Conservation (phyloP, 2,888 invertebrate genomes). For the Proisotoma minuta region DNA sequence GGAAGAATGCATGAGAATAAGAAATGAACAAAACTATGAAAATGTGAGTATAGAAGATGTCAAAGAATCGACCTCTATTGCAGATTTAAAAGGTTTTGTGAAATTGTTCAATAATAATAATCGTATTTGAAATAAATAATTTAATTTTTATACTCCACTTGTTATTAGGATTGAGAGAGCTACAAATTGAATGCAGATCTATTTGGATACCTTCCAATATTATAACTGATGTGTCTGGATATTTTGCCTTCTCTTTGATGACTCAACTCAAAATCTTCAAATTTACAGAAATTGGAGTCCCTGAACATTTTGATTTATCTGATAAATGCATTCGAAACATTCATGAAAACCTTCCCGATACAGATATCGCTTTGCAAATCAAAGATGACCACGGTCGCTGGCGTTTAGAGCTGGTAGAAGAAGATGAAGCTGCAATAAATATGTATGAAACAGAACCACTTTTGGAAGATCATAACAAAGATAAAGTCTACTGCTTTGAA, state of each 20-base stretch:
- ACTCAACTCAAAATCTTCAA: constrained; percentile 24
- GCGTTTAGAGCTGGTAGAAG: constrained; percentile 31
- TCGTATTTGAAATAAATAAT: background rate
- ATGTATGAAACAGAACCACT: constrained; percentile 35
- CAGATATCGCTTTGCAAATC: constrained; percentile 28
- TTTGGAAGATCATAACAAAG: constrained; percentile 32
- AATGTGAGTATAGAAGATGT: constrained; percentile 16
- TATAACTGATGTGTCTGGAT: constrained; percentile 42
- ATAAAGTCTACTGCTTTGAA: constrained; percentile 16
- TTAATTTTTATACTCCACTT: constrained; percentile 1
- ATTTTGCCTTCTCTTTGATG: constrained; percentile 34
- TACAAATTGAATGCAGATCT: constrained; percentile 32
- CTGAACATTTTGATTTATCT: constrained; percentile 33
- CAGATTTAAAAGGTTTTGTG: constrained; percentile 24
- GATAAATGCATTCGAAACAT: constrained; percentile 27
- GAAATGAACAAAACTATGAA: constrained; percentile 4
- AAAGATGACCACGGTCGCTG: constrained; percentile 38
- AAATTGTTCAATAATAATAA: background rate
- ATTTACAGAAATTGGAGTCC: constrained; percentile 37
- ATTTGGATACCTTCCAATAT: constrained; percentile 32
- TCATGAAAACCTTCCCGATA: constrained; percentile 13
- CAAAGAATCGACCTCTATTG: constrained; percentile 17
- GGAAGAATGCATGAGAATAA: constrained; percentile 20
- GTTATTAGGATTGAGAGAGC: constrained; percentile 16
- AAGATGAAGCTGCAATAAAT: constrained; percentile 25